Evolutionary conservation across 64 coral and sea anemone species (phyloP).

Genomic region (Cladopsammia gracilis): DNA sequence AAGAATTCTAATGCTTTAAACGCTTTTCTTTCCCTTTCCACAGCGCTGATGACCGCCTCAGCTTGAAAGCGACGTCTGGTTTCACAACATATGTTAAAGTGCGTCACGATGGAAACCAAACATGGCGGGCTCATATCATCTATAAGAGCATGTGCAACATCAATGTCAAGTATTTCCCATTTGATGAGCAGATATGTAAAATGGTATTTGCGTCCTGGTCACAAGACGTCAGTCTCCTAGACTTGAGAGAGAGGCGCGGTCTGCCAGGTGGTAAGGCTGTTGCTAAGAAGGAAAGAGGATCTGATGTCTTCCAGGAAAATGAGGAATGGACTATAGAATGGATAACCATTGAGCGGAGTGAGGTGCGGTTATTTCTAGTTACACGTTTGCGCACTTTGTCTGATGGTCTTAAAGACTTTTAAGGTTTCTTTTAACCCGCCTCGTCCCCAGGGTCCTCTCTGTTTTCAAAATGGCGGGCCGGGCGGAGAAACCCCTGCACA

Average conservation of each 20-base stretch:
- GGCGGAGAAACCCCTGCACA: no score
- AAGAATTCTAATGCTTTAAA: slow-evolving; percentile 18
- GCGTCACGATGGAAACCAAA: slow-evolving; percentile 68
- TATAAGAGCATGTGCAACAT: slow-evolving; percentile 90
- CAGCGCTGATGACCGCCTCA: slow-evolving; percentile 59
- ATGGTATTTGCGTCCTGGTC: slow-evolving; percentile 92
- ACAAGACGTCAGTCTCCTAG: slow-evolving; percentile 50
- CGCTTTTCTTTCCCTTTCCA: background rate
- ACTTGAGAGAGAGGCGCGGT: slow-evolving; percentile 31
- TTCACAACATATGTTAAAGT: slow-evolving; percentile 73
- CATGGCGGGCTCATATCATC: slow-evolving; percentile 85
- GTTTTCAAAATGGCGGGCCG: no score
- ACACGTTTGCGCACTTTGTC: no score
- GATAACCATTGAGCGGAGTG: slow-evolving; percentile 35
- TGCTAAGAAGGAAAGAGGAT: slow-evolving; percentile 41
- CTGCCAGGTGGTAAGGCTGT: slow-evolving; percentile 3
- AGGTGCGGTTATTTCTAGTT: background rate
- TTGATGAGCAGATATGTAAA: slow-evolving; percentile 84
- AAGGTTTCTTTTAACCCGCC: no score
- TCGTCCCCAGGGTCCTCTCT: no score
- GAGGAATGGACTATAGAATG: slow-evolving; percentile 74
- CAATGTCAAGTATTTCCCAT: slow-evolving; percentile 90
- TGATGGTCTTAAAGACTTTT: no score
- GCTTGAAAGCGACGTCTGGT: slow-evolving; percentile 61
- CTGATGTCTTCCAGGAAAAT: slow-evolving; percentile 79